phyloP scores from a whole-genome alignment of 2,113 vertebrate species.

The Xyliphius kryptos region DNA sequence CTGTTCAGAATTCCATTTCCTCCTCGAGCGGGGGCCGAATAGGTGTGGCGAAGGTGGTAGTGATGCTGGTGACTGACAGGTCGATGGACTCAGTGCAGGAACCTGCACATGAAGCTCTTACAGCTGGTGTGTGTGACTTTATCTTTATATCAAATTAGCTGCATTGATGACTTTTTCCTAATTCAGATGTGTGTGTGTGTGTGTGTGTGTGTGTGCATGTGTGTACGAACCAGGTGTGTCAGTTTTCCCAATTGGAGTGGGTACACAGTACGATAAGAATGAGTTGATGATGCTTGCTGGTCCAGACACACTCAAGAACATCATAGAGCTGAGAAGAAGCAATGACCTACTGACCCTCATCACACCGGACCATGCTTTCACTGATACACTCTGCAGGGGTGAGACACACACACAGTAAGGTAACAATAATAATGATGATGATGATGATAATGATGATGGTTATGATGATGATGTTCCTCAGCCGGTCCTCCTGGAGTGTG shows the following conservation, averaged over 20 bases:
- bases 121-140: slow-evolving; percentile 78
- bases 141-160: too few species aligned
- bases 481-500: slow-evolving; percentile 73
- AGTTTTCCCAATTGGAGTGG: slow-evolving; percentile 82
- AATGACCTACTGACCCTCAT: slow-evolving; percentile 75
- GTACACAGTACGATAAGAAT: slow-evolving; percentile 63
- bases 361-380: slow-evolving; percentile 64
- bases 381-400: slow-evolving; percentile 80
- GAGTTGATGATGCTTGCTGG: slow-evolving; percentile 70
- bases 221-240: slow-evolving; percentile 67
- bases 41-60: slow-evolving; percentile 66
- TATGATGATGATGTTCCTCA: slow-evolving; percentile 45
- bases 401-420: slow-evolving; percentile 7
- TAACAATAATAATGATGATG: background rate
- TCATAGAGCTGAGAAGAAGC: slow-evolving; percentile 70
- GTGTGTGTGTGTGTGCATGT: background rate
- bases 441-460: too few species aligned
- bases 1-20: slow-evolving; percentile 68
- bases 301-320: slow-evolving; percentile 62
- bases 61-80: slow-evolving; percentile 70
- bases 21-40: slow-evolving; percentile 70
- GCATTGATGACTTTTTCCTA: slow-evolving; percentile 2
- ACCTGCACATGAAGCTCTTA: slow-evolving; percentile 69
- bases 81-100: slow-evolving; percentile 70
- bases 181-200: background rate